These are phyloP conservation scores for Bubo scandiacus DNA, from an alignment of 2,113 vertebrate genomes.

Conservation along the genomic window DNA sequence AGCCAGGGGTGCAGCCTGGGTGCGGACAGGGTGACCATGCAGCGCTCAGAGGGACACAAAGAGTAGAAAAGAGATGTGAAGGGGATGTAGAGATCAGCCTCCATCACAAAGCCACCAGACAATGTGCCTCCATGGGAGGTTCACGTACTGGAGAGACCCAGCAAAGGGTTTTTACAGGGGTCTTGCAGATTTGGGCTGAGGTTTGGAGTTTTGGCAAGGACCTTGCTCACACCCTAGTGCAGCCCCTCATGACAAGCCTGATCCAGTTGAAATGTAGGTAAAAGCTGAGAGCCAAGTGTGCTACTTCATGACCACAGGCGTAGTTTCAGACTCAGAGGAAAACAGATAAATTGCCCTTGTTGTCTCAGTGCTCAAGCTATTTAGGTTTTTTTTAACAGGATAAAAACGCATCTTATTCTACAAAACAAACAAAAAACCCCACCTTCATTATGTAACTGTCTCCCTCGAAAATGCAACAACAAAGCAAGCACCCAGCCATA, in stretches of 20 bases:
- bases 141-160: background rate
- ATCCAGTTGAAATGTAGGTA: background rate
- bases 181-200: background rate
- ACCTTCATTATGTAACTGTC: background rate
- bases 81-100: background rate
- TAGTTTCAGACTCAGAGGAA: background rate
- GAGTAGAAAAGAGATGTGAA: background rate
- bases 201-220: rapidly evolving
- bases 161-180: rapidly evolving
- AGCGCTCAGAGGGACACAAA: background rate
- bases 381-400: background rate
- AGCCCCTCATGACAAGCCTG: background rate
- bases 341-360: background rate
- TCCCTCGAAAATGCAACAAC: background rate
- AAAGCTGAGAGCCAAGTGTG: background rate
- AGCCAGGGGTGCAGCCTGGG: background rate
- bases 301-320: background rate
- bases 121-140: rapidly evolving
- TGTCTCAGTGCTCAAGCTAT: background rate
- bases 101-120: rapidly evolving
- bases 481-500: background rate
- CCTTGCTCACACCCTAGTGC: background rate
- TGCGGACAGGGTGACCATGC: rapidly evolving
- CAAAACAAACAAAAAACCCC: background rate
- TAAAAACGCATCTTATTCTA: background rate